Base-by-base conservation (phyloP, 2,888 invertebrate genomes). In the Cephalotes varians region DNA sequence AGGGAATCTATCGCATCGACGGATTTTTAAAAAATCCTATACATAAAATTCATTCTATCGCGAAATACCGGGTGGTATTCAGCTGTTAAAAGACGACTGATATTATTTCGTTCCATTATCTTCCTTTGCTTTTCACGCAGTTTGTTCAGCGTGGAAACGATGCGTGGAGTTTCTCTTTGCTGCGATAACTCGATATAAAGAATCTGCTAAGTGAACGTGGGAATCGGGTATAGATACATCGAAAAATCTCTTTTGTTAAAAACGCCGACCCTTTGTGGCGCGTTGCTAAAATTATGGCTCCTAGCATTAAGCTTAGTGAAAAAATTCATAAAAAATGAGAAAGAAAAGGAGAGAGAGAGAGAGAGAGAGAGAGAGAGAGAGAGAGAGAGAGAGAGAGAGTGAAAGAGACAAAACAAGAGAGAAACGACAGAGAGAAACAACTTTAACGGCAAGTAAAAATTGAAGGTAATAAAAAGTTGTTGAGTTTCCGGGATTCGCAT, bases 391-490 rank as follows among this genome's bases (percentile, higher is more conserved):
- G n/a, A 12, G 15, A 77, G 31, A 58, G 44, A 51, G 12, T n/a
- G 12, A 40, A 40, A 40, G 40, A 12, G 12, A 15, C 3, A 12
- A 40, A 40, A 40, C 3, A 40, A 40, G 15, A 40, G 10, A 12
- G 40, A 9, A 28, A 18, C 28, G 54, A 65, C 12, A 40, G 21
- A 54, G 37, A 58, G 54, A 44, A 80, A 65, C 65, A 56, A 31
- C 28, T 54, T 28, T 69, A 71, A 37, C 34, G 21, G 47, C 56
- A 65, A 51, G 56, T 54, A 56, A 84, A 80, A 84, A 80, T 74
- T 54, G 44, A 49, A 60, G 51, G 37, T 58, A 71, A 84, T 84
- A 86, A 88, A 89, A 89, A 90, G 76, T 84, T 83, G 82, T 77
- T 84, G 60, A 81, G 86, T 67, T 81, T 77, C 71, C 81, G 85